Conservation (phyloP, 92 coral and sea anemone genomes). For the Umimayanthus kanabou region DNA sequence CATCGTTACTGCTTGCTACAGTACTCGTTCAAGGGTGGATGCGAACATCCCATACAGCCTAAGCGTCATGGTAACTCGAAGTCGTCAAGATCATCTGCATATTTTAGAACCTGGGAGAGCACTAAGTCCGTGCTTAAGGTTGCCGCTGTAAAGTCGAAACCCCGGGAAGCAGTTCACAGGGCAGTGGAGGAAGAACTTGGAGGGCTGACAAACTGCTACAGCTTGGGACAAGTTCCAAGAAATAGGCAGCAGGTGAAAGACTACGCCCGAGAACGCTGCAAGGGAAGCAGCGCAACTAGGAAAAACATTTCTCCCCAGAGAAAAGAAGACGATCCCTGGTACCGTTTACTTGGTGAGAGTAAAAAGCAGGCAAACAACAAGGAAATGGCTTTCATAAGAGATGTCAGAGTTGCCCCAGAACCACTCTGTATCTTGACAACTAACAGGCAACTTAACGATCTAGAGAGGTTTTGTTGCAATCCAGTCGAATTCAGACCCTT, state of each 20-base stretch:
- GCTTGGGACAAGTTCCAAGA: background rate
- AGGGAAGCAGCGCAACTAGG: background rate
- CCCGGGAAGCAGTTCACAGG: constrained; percentile 35
- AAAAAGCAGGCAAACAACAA: constrained; percentile 37
- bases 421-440: constrained; percentile 47
- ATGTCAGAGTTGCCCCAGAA: constrained; percentile 50
- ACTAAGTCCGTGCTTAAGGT: constrained; percentile 26
- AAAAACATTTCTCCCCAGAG: constrained; percentile 5
- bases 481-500: constrained; percentile 37
- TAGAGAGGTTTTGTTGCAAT: constrained; percentile 48
- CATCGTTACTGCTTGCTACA: constrained; percentile 49
- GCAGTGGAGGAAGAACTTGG: no score
- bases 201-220: constrained; percentile 15
- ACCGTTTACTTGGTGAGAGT: constrained; percentile 39
- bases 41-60: constrained; percentile 33
- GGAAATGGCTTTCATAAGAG: constrained; percentile 43
- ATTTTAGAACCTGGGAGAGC: constrained; percentile 46
- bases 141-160: constrained; percentile 10
- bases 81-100: background rate
- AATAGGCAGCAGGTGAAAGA: constrained; percentile 17
- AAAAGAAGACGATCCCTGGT: constrained; percentile 41
- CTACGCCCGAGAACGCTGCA: constrained; percentile 6
- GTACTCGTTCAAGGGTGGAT: constrained; percentile 44
- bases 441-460: constrained; percentile 48
- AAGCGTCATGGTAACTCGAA: constrained; percentile 36